Percentiles rank a stretch among this genome's conserved stretches.
phyloP scores from a whole-genome alignment of 2,888 invertebrate species.

The Cataglyphis livida region DNA sequence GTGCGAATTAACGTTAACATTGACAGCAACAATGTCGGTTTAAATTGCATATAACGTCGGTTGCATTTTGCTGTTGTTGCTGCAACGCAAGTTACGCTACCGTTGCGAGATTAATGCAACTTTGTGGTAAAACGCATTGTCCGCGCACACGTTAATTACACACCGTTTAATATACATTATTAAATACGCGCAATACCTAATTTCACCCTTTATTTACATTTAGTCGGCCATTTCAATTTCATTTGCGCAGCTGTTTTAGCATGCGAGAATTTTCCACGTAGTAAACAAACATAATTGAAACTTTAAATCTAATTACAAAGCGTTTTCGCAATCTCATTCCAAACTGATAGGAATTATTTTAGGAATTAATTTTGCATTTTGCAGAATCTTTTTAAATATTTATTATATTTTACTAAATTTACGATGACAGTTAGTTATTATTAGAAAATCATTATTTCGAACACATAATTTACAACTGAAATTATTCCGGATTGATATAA shows the following conservation, averaged over 20 bases:
- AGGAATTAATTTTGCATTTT: not conserved
- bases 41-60: not conserved
- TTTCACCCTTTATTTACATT: not conserved
- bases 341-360: not conserved
- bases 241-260: not conserved
- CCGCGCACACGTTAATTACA: conserved; percentile 18
- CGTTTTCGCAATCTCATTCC: not conserved
- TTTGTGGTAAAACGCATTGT: conserved; percentile 3
- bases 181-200: conserved; percentile 5
- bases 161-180: conserved; percentile 14
- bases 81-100: not conserved
- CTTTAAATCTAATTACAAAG: not conserved
- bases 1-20: conserved; percentile 29
- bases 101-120: conserved; percentile 41
- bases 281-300: not conserved
- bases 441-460: not conserved
- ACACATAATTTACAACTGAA: not conserved
- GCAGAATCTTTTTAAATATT: not conserved
- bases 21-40: conserved; percentile 19
- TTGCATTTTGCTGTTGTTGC: not conserved
- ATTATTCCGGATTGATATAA: not conserved
- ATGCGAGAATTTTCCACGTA: not conserved
- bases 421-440: not conserved
- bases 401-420: not conserved
- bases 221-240: not conserved